These are phyloP conservation scores for Teleogryllus occipitalis DNA, from an alignment of 1,140 invertebrate species.

Conservation along the genomic window DNA sequence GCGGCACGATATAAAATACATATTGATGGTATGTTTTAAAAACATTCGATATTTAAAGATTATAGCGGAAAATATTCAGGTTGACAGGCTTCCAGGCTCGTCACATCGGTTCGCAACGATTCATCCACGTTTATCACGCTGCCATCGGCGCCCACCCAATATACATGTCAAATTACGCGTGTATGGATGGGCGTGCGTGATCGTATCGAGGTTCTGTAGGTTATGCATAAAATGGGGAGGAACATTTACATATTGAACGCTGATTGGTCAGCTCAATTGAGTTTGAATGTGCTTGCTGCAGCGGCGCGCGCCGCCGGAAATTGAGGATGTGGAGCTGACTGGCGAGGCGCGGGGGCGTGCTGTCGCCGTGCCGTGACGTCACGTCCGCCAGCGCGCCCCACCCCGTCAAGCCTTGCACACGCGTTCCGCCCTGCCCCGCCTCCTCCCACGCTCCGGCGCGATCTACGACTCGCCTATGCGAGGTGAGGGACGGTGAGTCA, in stretches of 20 bases:
- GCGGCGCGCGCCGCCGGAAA: not conserved
- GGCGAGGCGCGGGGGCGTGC: not conserved
- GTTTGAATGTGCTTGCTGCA: slow-evolving; percentile 3
- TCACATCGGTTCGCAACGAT: not conserved
- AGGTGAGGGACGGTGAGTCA: not conserved
- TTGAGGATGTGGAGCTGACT: slow-evolving; percentile 3
- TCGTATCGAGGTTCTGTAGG: not conserved
- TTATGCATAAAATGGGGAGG: slow-evolving; percentile 4
- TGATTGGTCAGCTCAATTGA: slow-evolving; percentile 4
- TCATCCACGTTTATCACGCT: not conserved
- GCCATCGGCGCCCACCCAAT: not conserved
- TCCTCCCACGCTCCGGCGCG: not conserved
- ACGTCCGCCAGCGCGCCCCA: not conserved
- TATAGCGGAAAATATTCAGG: slow-evolving; percentile 4
- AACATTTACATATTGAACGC: slow-evolving; percentile 5
- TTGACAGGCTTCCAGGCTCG: not conserved
- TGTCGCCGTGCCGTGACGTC: not conserved
- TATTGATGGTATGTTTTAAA: not conserved
- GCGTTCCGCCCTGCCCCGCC: too few relatives aligned
- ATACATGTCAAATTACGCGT: slow-evolving; percentile 4
- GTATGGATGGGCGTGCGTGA: not conserved
- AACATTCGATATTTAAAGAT: not conserved
- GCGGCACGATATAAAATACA: not conserved
- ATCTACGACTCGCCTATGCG: not conserved
- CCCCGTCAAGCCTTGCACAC: too few relatives aligned